Evolutionary conservation across 1,140 invertebrate species (phyloP).

Genomic region (Arion vulgaris): DNA sequence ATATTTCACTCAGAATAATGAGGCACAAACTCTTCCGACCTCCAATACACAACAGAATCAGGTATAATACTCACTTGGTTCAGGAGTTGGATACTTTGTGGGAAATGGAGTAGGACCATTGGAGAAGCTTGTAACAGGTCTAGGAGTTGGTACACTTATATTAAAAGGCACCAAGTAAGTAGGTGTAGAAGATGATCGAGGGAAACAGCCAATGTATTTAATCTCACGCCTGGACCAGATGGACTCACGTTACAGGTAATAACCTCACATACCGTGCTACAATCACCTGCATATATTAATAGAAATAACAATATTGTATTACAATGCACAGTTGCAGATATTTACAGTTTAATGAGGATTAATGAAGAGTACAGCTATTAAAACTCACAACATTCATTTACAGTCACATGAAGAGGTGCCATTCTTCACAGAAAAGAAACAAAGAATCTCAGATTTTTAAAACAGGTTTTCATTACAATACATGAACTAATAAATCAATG

Average conservation of each 20-base stretch:
- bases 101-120: constrained; percentile 9
- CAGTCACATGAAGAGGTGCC: no score
- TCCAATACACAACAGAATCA: neutral
- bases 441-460: no score
- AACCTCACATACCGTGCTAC: constrained; percentile 50
- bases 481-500: no score
- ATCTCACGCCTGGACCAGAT: constrained; percentile 48
- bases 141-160: neutral
- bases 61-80: neutral
- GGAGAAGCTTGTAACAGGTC: neutral
- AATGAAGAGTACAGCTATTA: no score
- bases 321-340: no score
- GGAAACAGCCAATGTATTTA: constrained; percentile 51
- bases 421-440: no score
- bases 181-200: neutral
- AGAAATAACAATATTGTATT: neutral
- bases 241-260: constrained; percentile 40
- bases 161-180: neutral
- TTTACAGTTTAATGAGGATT: no score
- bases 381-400: no score
- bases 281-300: neutral
- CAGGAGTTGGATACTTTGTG: neutral
- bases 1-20: no score
- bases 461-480: no score
- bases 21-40: no score